These are phyloP conservation scores for Aphaenogaster floridana DNA, from an alignment of 1,140 invertebrate genomes.

Conservation along the genomic window DNA sequence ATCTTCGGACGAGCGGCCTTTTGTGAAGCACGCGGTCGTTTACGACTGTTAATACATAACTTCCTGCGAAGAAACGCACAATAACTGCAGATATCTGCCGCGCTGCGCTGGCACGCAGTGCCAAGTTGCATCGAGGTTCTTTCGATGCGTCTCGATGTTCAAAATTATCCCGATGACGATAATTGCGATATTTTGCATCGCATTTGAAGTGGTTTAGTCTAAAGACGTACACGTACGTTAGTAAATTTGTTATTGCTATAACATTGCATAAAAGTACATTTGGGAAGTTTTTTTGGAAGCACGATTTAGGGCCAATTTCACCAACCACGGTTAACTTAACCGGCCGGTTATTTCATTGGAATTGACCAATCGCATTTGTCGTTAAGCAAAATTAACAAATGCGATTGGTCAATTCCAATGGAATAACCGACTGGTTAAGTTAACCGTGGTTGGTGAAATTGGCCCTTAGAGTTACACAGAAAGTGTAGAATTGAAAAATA, in stretches of 20 bases:
- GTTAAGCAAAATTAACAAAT: no score
- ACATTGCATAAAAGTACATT: background rate
- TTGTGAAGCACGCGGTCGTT: constrained; percentile 68
- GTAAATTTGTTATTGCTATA: background rate
- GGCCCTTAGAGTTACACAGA: no score
- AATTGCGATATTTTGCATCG: background rate
- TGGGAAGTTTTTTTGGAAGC: background rate
- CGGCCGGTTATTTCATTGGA: no score
- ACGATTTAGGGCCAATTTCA: no score
- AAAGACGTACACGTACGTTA: background rate
- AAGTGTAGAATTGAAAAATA: background rate
- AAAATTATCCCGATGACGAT: background rate
- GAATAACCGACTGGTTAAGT: no score
- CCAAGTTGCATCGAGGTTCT: background rate
- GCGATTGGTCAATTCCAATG: no score
- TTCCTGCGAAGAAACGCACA: constrained; percentile 79
- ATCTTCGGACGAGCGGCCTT: constrained; percentile 63
- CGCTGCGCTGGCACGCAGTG: constrained; percentile 30
- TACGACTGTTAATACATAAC: constrained; percentile 80
- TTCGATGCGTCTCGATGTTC: background rate
- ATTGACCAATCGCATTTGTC: no score
- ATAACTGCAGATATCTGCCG: constrained; percentile 79
- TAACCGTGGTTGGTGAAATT: no score
- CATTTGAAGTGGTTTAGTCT: background rate
- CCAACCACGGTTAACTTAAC: no score